Conservation (phyloP, 2,888 invertebrate species). For the Volucella inflata region DNA sequence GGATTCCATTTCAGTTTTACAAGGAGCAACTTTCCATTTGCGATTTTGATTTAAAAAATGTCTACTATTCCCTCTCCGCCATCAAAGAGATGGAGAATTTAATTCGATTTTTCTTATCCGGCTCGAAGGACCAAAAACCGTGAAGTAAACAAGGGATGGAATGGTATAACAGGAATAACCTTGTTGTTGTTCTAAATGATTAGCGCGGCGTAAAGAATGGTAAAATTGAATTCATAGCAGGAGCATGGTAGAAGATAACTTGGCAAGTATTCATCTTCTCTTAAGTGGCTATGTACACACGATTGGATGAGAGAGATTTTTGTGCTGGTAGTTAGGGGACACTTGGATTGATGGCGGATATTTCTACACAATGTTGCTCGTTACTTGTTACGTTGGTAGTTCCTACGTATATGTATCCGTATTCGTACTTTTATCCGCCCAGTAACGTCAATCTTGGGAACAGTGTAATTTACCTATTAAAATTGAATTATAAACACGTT, state of each 20-base stretch:
- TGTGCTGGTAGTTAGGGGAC: not conserved
- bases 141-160: not conserved
- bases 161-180: not conserved
- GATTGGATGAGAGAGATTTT: constrained; percentile 9
- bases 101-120: constrained; percentile 48
- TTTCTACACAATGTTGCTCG: constrained; percentile 27
- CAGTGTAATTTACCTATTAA: constrained; percentile 56
- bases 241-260: not conserved
- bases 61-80: not conserved
- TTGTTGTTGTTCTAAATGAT: constrained; percentile 51
- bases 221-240: not conserved
- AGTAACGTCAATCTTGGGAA: constrained; percentile 21
- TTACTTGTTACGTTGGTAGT: not conserved
- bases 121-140: constrained; percentile 42
- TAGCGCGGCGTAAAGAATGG: constrained; percentile 32
- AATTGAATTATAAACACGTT: constrained; percentile 57
- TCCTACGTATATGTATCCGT: not conserved
- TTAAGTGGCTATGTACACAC: constrained; percentile 9
- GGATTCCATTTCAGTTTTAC: constrained; percentile 29
- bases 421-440: too few relatives aligned
- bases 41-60: constrained; percentile 37
- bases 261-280: constrained; percentile 2
- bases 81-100: constrained; percentile 30
- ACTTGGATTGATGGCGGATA: constrained; percentile 14
- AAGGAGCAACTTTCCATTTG: constrained; percentile 45